These are phyloP conservation scores for Nematopogon swammerdamellus DNA, from an alignment of 2,888 invertebrate genomes.

Conservation along the genomic window DNA sequence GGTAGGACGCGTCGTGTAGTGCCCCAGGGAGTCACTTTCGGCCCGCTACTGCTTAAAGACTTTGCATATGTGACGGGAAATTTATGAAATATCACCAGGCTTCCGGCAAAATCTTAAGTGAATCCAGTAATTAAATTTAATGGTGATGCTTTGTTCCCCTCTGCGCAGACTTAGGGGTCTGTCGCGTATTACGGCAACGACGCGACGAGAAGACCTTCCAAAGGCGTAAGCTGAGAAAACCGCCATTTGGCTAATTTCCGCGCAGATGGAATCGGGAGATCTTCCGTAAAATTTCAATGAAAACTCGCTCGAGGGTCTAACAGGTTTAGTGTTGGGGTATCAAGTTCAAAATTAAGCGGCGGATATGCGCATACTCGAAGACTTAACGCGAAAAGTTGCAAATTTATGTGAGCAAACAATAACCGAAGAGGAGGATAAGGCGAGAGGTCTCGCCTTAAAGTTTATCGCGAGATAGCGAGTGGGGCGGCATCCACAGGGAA, in stretches of 20 bases:
- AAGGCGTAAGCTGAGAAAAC: neutral
- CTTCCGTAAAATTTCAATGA: neutral
- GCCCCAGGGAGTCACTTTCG: neutral
- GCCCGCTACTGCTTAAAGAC: neutral
- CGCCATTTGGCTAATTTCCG: neutral
- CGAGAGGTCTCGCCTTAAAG: too few relatives aligned
- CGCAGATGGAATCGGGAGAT: neutral
- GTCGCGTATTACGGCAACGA: neutral
- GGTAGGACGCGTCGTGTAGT: neutral
- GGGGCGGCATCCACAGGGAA: too few relatives aligned
- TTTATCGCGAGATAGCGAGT: too few relatives aligned
- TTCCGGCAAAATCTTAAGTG: neutral
- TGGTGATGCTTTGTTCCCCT: neutral
- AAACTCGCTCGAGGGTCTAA: too few relatives aligned
- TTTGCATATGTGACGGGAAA: neutral
- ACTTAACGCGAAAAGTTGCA: neutral
- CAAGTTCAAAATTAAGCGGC: too few relatives aligned
- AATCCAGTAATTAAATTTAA: neutral
- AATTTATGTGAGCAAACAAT: neutral
- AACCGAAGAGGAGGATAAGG: neutral
- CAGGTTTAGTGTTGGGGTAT: too few relatives aligned
- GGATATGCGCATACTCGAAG: too few relatives aligned
- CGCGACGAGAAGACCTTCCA: neutral
- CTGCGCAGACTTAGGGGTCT: neutral
- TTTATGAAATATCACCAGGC: neutral